phyloP scores from a whole-genome alignment of 1,140 invertebrate genomes.

The Tetramorium alpestre region DNA sequence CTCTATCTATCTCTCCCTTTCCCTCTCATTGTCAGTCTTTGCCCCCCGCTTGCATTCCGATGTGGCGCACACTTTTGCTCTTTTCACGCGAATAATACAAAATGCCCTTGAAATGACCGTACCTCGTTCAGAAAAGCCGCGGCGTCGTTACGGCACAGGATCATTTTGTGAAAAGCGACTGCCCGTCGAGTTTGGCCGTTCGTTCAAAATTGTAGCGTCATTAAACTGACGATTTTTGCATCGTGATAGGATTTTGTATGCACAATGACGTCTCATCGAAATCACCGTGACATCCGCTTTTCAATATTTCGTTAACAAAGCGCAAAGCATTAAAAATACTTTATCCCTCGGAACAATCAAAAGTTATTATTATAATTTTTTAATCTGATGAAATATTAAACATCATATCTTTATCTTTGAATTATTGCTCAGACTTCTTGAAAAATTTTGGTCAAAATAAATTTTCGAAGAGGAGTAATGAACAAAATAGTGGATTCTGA shows the following conservation, averaged over 20 bases:
- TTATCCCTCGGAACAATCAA: neutral
- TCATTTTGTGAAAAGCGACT: conserved; percentile 33
- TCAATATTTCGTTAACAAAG: neutral
- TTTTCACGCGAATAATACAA: conserved; percentile 62
- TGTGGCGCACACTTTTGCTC: conserved; percentile 30
- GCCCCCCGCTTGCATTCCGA: neutral
- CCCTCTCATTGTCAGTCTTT: neutral
- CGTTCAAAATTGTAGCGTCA: neutral
- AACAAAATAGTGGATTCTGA: neutral
- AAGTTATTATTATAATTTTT: conserved; percentile 5
- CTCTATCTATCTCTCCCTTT: conserved; percentile 1
- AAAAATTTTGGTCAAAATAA: neutral
- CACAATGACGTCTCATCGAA: neutral
- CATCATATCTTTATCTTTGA: neutral
- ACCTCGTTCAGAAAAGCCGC: conserved; percentile 53
- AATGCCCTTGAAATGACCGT: conserved; percentile 79
- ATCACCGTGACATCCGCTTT: neutral
- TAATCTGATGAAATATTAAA: neutral
- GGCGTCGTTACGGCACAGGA: conserved; percentile 6
- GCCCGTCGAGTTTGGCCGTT: neutral
- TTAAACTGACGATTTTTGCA: neutral
- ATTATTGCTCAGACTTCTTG: neutral
- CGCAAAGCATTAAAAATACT: neutral
- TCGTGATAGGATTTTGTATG: neutral
- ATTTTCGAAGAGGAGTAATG: neutral